Percentiles rank a stretch among this genome's conserved stretches.
Conservation (phyloP, 2,113 vertebrate species). For the Cinclus cinclus region DNA sequence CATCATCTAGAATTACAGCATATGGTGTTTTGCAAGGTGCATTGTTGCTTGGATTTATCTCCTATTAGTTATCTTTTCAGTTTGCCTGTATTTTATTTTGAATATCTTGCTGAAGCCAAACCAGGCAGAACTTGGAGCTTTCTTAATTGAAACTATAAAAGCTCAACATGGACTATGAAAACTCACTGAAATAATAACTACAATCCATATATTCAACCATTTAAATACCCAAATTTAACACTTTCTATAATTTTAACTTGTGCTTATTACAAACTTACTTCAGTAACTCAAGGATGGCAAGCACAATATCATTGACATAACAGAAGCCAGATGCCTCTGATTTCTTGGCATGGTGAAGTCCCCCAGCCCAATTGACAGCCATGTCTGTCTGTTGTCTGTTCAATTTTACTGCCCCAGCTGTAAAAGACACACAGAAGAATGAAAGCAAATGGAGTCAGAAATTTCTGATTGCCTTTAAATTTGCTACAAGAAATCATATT, state of each 20-base stretch:
- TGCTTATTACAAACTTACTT: slow-evolving; percentile 75
- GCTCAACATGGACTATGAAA: background rate
- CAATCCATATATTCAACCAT: background rate
- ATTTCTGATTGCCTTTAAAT: background rate
- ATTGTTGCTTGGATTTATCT: no score
- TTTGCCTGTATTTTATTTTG: background rate
- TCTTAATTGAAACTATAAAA: background rate
- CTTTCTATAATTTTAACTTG: background rate
- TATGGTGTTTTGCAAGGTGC: background rate
- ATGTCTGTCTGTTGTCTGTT: slow-evolving; percentile 86
- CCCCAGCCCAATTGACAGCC: slow-evolving; percentile 87
- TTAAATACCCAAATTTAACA: background rate
- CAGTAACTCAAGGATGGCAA: slow-evolving; percentile 83
- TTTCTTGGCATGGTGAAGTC: slow-evolving; percentile 85
- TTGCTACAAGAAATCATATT: background rate
- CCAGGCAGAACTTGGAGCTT: background rate
- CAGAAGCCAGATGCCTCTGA: slow-evolving; percentile 85
- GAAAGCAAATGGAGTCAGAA: background rate
- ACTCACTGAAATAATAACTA: background rate
- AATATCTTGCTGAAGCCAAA: background rate
- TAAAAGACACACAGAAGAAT: background rate
- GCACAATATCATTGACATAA: slow-evolving; percentile 87
- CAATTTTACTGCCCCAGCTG: slow-evolving; percentile 85
- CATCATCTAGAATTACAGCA: background rate
- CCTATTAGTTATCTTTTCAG: background rate